Conservation (phyloP, 2,797 vertebrate genomes). For the Phrynocephalus guinanensis region DNA sequence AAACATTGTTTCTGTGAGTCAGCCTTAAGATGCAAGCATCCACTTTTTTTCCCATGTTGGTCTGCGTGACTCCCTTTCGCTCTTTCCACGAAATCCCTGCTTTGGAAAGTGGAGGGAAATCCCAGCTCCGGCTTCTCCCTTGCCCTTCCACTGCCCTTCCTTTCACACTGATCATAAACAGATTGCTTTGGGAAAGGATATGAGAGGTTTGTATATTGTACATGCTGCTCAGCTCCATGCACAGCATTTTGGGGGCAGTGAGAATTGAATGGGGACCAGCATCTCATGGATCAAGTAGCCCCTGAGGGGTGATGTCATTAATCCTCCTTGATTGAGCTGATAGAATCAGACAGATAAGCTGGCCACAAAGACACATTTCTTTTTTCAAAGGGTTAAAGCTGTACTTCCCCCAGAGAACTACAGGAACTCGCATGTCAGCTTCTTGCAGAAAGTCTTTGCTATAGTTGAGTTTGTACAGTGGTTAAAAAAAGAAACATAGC, state of each 20-base stretch:
- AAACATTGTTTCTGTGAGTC: not conserved
- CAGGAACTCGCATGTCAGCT: slow-evolving; percentile 30
- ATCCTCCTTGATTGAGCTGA: slow-evolving; percentile 27
- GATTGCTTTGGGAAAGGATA: slow-evolving; percentile 14
- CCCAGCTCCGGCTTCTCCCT: not conserved
- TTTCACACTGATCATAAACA: slow-evolving; percentile 18
- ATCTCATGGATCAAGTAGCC: not conserved
- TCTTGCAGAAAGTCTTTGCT: slow-evolving; percentile 52
- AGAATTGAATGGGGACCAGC: slow-evolving; percentile 32
- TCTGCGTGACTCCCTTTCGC: not conserved
- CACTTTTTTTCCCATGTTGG: not conserved
- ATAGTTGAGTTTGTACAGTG: slow-evolving; percentile 35
- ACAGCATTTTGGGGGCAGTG: not conserved
- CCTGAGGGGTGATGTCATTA: slow-evolving; percentile 31
- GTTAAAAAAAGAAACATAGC: not conserved
- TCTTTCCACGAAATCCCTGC: not conserved
- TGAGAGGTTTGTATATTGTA: not conserved
- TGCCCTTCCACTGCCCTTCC: slow-evolving; percentile 13
- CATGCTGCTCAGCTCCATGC: not conserved
- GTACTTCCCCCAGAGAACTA: slow-evolving; percentile 47
- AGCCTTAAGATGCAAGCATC: not conserved
- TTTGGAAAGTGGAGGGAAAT: not conserved
- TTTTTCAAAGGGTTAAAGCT: slow-evolving; percentile 18
- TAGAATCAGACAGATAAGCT: slow-evolving; percentile 46
- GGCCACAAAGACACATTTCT: not conserved